Percentiles rank a stretch among this genome's conserved stretches.
These are phyloP conservation scores for Notechis scutatus DNA, from an alignment of 2,113 vertebrate species.

Conservation along the genomic window DNA sequence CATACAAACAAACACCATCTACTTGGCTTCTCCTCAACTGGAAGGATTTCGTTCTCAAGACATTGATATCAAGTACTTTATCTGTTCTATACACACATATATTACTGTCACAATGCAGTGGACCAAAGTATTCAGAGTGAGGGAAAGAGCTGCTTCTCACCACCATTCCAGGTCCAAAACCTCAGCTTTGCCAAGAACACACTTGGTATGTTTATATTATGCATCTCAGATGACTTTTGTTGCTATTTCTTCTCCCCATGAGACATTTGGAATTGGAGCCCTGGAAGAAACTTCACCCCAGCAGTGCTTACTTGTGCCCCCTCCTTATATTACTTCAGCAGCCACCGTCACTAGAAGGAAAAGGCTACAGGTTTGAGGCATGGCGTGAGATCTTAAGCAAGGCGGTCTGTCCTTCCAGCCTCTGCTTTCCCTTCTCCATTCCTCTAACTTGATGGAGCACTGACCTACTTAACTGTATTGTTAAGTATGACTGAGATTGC, in stretches of 20 bases:
- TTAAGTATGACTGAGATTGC: background rate
- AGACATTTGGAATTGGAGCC: background rate
- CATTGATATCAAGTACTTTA: background rate
- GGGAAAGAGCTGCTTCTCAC: background rate
- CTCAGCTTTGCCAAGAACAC: background rate
- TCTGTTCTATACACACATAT: no score
- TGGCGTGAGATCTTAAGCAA: background rate
- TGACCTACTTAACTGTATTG: background rate
- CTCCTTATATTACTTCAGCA: background rate
- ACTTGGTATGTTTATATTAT: background rate
- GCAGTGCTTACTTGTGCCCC: background rate
- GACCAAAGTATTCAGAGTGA: background rate
- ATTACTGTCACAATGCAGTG: background rate
- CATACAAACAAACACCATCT: background rate
- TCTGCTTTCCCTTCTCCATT: background rate
- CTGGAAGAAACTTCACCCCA: background rate
- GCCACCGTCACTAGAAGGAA: background rate
- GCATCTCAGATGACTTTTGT: background rate
- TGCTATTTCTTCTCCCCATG: background rate
- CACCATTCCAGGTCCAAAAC: background rate
- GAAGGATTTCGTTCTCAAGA: background rate
- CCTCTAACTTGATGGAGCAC: background rate
- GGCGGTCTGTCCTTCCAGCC: background rate
- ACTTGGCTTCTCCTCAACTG: background rate
- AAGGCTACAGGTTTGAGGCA: background rate